Percentiles rank a stretch among this genome's conserved stretches.
phyloP scores from a whole-genome alignment of 2,888 invertebrate species.

The Tortricodes alternella region DNA sequence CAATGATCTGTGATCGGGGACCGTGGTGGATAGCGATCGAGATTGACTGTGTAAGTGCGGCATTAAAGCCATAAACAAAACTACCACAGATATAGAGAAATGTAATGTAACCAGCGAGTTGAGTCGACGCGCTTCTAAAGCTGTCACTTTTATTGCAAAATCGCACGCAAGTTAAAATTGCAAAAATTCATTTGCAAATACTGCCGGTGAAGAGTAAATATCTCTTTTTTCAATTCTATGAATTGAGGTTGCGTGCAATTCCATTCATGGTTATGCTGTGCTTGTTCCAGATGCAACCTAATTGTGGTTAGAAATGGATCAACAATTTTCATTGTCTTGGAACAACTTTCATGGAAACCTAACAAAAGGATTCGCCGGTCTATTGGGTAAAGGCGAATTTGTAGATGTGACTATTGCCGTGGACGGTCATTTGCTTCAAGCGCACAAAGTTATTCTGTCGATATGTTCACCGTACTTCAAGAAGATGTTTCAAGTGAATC shows the following conservation, averaged over 20 bases:
- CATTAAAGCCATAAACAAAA: background rate
- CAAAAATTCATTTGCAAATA: constrained; percentile 23
- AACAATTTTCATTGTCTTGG: constrained; percentile 88
- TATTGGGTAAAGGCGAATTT: constrained; percentile 82
- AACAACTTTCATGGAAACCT: constrained; percentile 88
- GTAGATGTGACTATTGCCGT: constrained; percentile 85
- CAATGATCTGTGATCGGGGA: too few relatives aligned
- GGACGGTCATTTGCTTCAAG: constrained; percentile 86
- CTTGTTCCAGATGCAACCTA: constrained; percentile 53
- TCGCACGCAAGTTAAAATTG: constrained; percentile 3
- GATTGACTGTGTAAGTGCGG: too few relatives aligned
- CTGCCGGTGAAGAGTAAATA: constrained; percentile 27
- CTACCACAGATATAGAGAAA: constrained; percentile 11
- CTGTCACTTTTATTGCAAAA: constrained; percentile 15
- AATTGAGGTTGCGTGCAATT: background rate
- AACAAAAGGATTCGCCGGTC: constrained; percentile 84
- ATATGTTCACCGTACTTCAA: constrained; percentile 89
- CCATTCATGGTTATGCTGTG: constrained; percentile 34
- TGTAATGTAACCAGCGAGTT: background rate
- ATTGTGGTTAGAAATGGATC: constrained; percentile 79
- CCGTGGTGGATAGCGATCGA: too few relatives aligned
- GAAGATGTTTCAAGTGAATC: constrained; percentile 85
- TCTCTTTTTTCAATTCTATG: background rate
- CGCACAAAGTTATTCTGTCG: constrained; percentile 87
- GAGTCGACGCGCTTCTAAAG: constrained; percentile 22